phyloP scores from a whole-genome alignment of 2,888 invertebrate species.

The Drosophila ezoana region DNA sequence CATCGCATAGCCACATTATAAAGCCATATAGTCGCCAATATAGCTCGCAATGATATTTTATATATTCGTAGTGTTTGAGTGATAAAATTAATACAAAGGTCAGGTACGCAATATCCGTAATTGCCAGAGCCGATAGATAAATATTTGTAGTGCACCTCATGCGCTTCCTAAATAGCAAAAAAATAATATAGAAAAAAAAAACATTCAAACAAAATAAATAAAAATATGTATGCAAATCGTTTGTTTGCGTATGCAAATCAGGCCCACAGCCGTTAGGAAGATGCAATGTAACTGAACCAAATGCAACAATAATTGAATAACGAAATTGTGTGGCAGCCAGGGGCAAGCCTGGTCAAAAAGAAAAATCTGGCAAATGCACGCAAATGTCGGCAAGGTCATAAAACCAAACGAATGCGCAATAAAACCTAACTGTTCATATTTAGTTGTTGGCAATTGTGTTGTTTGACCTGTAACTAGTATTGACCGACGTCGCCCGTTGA shows the following conservation, averaged over 20 bases:
- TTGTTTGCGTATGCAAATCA: conserved; percentile 51
- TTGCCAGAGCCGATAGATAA: conserved; percentile 90
- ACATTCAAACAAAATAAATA: conserved; percentile 16
- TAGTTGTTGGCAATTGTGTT: conserved; percentile 42
- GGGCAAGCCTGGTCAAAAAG: background rate
- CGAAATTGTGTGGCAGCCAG: conserved; percentile 48
- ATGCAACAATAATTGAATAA: conserved; percentile 75
- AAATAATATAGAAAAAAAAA: conserved; percentile 11
- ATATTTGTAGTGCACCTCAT: conserved; percentile 91
- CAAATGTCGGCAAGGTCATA: conserved; percentile 64
- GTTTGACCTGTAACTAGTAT: background rate
- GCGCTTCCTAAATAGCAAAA: conserved; percentile 85
- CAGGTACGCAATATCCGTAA: conserved; percentile 90
- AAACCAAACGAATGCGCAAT: conserved; percentile 65
- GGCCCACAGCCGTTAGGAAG: conserved; percentile 33
- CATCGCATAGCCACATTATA: conserved; percentile 88
- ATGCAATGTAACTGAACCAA: conserved; percentile 44
- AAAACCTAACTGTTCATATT: conserved; percentile 70
- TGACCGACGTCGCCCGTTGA: conserved; percentile 7
- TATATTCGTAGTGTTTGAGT: conserved; percentile 87
- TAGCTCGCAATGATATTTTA: conserved; percentile 85
- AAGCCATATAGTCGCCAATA: conserved; percentile 88
- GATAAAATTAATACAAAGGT: conserved; percentile 88
- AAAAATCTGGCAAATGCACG: conserved; percentile 24
- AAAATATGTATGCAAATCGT: conserved; percentile 38